A percentile compares a stretch with the other conserved stretches of the same genome.
These are phyloP conservation scores for Phaedon cochleariae DNA, from an alignment of 2,888 invertebrate genomes.

Conservation along the genomic window DNA sequence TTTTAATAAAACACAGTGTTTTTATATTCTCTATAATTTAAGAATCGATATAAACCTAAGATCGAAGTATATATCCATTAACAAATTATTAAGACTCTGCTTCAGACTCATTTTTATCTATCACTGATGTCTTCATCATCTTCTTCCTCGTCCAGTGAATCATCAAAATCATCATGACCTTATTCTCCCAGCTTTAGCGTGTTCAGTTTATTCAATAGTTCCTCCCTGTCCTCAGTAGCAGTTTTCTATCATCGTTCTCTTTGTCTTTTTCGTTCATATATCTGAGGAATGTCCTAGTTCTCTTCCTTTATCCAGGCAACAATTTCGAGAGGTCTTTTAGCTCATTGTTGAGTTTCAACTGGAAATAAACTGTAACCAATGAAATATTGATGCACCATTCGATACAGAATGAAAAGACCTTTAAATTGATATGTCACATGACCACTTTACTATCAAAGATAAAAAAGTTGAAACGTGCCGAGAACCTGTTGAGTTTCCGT, in stretches of 20 bases:
- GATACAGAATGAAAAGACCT: no score
- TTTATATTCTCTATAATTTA: no score
- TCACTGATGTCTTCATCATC: conserved; percentile 26
- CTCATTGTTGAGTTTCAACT: conserved; percentile 66
- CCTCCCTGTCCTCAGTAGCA: conserved; percentile 36
- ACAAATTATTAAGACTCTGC: conserved; percentile 3
- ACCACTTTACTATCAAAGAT: no score
- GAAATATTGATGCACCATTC: no score
- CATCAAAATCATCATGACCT: conserved; percentile 52
- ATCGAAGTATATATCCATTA: no score
- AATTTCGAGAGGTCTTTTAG: conserved; percentile 73
- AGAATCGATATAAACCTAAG: no score
- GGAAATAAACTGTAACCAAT: conserved; percentile 13
- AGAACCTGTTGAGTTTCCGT: no score
- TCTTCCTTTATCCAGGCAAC: conserved; percentile 81
- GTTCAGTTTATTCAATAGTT: conserved; percentile 60
- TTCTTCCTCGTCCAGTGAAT: conserved; percentile 32
- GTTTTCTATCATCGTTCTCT: conserved; percentile 47
- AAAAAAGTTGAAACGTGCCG: no score
- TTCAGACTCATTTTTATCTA: conserved; percentile 9
- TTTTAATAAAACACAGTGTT: no score
- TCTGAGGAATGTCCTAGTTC: conserved; percentile 77
- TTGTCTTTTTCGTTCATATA: conserved; percentile 66
- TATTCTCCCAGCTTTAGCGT: conserved; percentile 59
- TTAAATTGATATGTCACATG: no score